Evolutionary conservation across 2,888 invertebrate species (phyloP), one percentile per base, ranked within the genome.

Genomic region (Eilema caniola): DNA sequence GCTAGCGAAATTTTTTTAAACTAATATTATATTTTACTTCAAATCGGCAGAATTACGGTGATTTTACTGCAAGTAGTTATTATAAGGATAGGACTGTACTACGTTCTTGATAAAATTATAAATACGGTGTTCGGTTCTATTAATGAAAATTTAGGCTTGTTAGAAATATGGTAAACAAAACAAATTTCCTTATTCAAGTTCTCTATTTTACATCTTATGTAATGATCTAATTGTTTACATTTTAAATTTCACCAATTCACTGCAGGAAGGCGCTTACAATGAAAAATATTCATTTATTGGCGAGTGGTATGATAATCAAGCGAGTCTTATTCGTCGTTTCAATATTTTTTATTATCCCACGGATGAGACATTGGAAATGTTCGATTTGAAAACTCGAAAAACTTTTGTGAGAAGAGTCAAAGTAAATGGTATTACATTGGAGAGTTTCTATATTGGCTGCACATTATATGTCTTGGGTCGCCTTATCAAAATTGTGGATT

Each of bases 251-350:
- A 28, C 25, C 2, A 23, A 59, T 41, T 31, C 4, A 11, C 47
- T 89, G 67, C 80, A 95, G 94, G 95, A 95, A 77, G 95, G 93
- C 70, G 93, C 95, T 61, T 96, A 95, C 83, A 93, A 83, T 71
- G 95, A 96, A 70, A 96, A 95, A 88, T 94, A 96, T 80, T 91
- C 95, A 8, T 98, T 98, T 90, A 90, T 96, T 72, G 97, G 97
- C 3, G 98, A 98, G 93, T 99, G 98, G 98, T 98, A 97, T 87
- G 99, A 99, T 88, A 96, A 97, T 80, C 97, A 97, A 84, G 97
- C 98, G 0, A 96, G 96, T 59, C 95, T 97, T 23, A 92, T 97
- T 28, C 97, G 97, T 82, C 96, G 96, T 75, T 98, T 98, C 89
- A 96, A 97, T 83, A 92, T 99, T 64, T 97, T 97, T 82, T 99